Base-by-base conservation (phyloP, 2,113 vertebrate genomes). In the Hylia prasina region DNA sequence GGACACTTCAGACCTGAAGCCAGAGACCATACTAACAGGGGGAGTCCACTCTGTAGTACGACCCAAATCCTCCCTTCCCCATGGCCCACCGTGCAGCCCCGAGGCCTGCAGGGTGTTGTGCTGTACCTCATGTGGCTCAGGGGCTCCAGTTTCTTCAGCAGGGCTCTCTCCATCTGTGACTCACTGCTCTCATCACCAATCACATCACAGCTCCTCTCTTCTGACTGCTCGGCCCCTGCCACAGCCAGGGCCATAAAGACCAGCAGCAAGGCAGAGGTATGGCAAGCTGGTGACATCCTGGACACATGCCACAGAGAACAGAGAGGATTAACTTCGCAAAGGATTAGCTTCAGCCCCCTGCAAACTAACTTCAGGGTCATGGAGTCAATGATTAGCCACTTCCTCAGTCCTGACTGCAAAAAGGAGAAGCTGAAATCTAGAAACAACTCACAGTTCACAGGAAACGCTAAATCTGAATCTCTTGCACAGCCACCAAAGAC, bases 151-250 rank as follows among this genome's bases (percentile, higher is more conserved):
- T 95, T 98, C 66, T 96, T 90, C 91, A 98, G 96, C 31, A 98
- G 61, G 31, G 96, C 97, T 83, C 92, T 42, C 50, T 98, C 98
- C 51, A 85, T 95, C 31, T 97, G 77, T 0, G 98, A 98, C 57
- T 98, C 98, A 9, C 83, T 97, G 56, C 53, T 95, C 66, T 97
- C 93, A 19, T 98, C 97, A 54, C 98, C 98, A 8, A 98, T 35
- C 65, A 98, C 92, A 73, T 98, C 97, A 1, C 98, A 98, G 22
- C 57, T 94, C 71, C 97, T 97, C 77, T 98, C 97, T 87, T 96
- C 91, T 0, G 31, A 13, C 42, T 94, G 93, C 24, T 95, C 65
- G 56, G 96, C 78, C 42, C 56, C 64, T 0, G 22, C 71, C 14
- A 81, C 31, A 33, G 81, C 93, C 33, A 98, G 78, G 56, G 95